Evolutionary conservation across 2,113 vertebrate species (phyloP).

Genomic region (Enhydra lutris): DNA sequence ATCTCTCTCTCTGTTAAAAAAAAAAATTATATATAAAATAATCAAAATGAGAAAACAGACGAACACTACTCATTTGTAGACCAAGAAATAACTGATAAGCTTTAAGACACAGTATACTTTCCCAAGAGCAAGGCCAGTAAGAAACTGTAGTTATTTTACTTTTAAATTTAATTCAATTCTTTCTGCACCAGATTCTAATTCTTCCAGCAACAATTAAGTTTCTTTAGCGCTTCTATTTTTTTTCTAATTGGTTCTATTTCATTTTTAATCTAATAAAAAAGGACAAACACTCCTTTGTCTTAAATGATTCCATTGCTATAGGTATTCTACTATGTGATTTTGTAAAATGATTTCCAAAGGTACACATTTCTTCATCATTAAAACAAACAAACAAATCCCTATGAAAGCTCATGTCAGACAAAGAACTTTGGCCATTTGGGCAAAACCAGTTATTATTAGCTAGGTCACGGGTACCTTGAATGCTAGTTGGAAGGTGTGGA

Average conservation of each 20-base stretch:
- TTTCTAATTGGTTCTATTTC: conserved; percentile 2
- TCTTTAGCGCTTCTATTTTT: conserved; percentile 31
- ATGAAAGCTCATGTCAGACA: neutral
- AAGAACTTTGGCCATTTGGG: neutral
- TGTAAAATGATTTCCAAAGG: neutral
- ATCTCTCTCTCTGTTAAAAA: too few species aligned
- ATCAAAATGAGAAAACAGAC: conserved; percentile 25
- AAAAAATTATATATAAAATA: neutral
- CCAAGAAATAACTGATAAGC: neutral
- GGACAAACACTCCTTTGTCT: neutral
- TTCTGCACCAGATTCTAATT: conserved; percentile 8
- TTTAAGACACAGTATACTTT: neutral
- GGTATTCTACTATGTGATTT: neutral
- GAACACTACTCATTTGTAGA: neutral
- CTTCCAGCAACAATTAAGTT: conserved; percentile 49
- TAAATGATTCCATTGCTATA: neutral
- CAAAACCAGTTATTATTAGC: neutral
- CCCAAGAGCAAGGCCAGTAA: neutral
- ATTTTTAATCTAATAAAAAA: conserved; percentile 37
- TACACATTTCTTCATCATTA: neutral
- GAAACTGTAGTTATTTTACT: conserved; percentile 41
- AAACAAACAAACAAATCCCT: neutral
- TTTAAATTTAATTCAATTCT: conserved; percentile 57
- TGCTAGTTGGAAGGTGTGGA: neutral
- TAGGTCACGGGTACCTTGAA: neutral